Base-by-base conservation (phyloP, 2,888 invertebrate species). In the Alcis repandata region DNA sequence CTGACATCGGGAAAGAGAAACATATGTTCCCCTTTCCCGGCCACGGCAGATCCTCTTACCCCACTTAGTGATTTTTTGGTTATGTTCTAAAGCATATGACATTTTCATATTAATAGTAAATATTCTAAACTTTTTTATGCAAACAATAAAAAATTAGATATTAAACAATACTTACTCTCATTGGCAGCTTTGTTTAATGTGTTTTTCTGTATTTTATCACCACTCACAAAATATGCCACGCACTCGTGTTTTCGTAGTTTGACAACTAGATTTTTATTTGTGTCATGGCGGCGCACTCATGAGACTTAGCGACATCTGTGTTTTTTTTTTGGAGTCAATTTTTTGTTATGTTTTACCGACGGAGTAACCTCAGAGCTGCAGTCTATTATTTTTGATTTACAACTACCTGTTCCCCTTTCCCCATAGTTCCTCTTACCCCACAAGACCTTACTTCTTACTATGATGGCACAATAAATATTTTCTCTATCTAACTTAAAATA, bases 1-100 rank as follows among this genome's bases (percentile, higher is more conserved):
- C 46, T 46, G 46, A 46, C 10, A 20, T 46, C 46, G 46, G 46
- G 46, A 46, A 46, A 46, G 46, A 46, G 46, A 27, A 53, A 53
- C 53, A 53, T 53, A 53, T 53, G 53, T 53, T 41, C 41, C 53
- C 40, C 53, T 53, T 53, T 41, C 41, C 53, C 41, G 41, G 53
- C 53, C 53, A 52, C 40, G 40, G 52, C 40, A 52, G 52, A 53
- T 64, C 59, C 64, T 59, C 64, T 64, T 64, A 27, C 59, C 64
- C 59, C 40, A 27, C 59, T 64, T 54, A 45, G 19, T 32, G 53
- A 27, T 63, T 63, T 63, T 27, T 51, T 46, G 53, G 62, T 58
- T 63, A 53, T 59, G 59, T 46, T 63, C 48, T 48, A 20, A 53
- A 59, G 45, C 19, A 53, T 52, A 58, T 59, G 51, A 17, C 15